phyloP scores from a whole-genome alignment of 37 sponge, comb jelly and placozoan species.

The Mnemiopsis leidyi region DNA sequence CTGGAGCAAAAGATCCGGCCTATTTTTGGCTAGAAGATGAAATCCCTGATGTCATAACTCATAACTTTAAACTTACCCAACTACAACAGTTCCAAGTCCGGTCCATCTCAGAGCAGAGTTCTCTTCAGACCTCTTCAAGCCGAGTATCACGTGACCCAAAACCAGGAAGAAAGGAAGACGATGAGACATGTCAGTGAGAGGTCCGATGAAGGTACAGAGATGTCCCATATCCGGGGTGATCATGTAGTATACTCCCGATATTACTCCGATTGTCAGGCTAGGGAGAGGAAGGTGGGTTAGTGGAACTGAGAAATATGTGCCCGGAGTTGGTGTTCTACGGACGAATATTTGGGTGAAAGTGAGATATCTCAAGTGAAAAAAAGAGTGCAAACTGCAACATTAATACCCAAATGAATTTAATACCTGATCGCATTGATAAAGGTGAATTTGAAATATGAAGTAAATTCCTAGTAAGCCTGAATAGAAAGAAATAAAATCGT shows the following conservation, averaged over 20 bases:
- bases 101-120: background rate
- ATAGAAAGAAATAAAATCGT: background rate
- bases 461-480: background rate
- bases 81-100: background rate
- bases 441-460: background rate
- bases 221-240: background rate
- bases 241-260: slow-evolving; percentile 2
- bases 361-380: too few relatives aligned
- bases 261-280: slow-evolving; percentile 38
- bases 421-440: background rate
- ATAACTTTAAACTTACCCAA: background rate
- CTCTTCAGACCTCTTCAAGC: background rate
- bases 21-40: too few relatives aligned
- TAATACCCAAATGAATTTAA: too few relatives aligned
- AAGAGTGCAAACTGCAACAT: too few relatives aligned
- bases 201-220: slow-evolving; percentile 1
- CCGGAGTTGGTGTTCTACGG: too few relatives aligned
- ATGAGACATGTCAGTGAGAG: slow-evolving; percentile 14
- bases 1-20: too few relatives aligned
- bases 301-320: too few relatives aligned
- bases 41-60: too few relatives aligned
- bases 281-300: background rate
- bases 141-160: background rate
- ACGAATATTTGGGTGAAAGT: too few relatives aligned
- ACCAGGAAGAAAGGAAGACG: slow-evolving; percentile 56